Base-by-base conservation (phyloP, 2,888 invertebrate species). In the Epiblema foenella region DNA sequence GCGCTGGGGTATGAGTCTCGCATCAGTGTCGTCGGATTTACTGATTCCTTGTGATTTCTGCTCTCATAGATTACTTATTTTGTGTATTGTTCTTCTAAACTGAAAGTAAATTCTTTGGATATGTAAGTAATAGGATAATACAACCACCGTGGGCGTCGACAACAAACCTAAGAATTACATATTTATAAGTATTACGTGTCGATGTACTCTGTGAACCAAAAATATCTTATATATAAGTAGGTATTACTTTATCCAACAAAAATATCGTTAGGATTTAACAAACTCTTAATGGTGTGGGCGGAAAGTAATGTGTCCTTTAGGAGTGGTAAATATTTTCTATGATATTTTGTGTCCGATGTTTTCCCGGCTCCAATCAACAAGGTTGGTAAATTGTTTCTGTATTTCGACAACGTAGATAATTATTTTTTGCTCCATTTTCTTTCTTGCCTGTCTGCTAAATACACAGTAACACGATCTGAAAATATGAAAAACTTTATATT, bases 251-350 rank as follows among this genome's bases (percentile, higher is more conserved):
- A 39, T 33, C 18, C 18, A 37, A 42, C 42, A 20, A 59, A 29
- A 49, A 63, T 63, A 33, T 33, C 12, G 46, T 33, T 12, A 24
- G 33, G 29, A 12, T 51, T 60, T n/a, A n/a, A n/a, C n/a, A n/a
- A n/a, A n/a, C n/a, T n/a, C n/a, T n/a, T n/a, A n/a, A n/a, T n/a
- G n/a, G n/a, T n/a, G n/a, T n/a, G n/a, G n/a, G 60, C 18, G 18
- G 46, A 37, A n/a, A 37, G 7, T 33, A 57, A 56, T 33, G 18
- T 33, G 46, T 56, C 20, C 56, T 68, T 42, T 49, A 37, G 3
- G 33, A 46, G 62, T 62, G 42, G 42, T 54, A 24, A 63, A 56
- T 56, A 56, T 60, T 60, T 66, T 20, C 17, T 17, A 17, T 46
- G 51, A 58, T 33, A 37, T 67, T 64, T 67, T 57, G 33, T 5